Evolutionary conservation across 2,888 invertebrate species (phyloP).

Genomic region (Campaea margaritaria): DNA sequence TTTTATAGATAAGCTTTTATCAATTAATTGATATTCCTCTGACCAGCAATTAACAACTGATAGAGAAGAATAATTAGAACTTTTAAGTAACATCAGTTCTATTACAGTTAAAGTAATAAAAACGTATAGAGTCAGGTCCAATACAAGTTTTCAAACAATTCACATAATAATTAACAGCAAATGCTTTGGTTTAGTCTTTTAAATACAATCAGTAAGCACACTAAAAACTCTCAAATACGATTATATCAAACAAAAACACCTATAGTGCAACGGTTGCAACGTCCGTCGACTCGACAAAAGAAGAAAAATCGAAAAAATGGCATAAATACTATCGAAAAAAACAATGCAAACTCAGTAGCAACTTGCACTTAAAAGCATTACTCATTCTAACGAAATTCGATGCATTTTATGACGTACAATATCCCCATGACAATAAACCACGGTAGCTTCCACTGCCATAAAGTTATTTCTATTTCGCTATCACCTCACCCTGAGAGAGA

Average conservation of each 20-base stretch:
- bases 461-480: conserved; percentile 44
- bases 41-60: conserved; percentile 14
- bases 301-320: too few relatives aligned
- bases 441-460: conserved; percentile 31
- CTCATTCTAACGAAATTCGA: conserved; percentile 31
- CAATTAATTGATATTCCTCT: conserved; percentile 18
- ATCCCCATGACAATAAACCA: conserved; percentile 34
- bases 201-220: too few relatives aligned
- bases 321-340: too few relatives aligned
- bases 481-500: conserved; percentile 55
- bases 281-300: too few relatives aligned
- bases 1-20: conserved; percentile 2
- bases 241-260: conserved; percentile 10
- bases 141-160: background rate
- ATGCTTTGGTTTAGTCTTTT: too few relatives aligned
- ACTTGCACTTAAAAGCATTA: conserved; percentile 13
- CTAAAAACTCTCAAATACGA: too few relatives aligned
- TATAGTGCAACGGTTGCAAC: too few relatives aligned
- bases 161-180: too few relatives aligned
- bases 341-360: conserved; percentile 24
- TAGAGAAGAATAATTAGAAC: conserved; percentile 18
- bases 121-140: background rate
- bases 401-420: conserved; percentile 35
- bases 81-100: conserved; percentile 1
- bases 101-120: conserved; percentile 1